phyloP scores from a whole-genome alignment of 2,797 vertebrate genomes.

The Triplophysa bombifrons region DNA sequence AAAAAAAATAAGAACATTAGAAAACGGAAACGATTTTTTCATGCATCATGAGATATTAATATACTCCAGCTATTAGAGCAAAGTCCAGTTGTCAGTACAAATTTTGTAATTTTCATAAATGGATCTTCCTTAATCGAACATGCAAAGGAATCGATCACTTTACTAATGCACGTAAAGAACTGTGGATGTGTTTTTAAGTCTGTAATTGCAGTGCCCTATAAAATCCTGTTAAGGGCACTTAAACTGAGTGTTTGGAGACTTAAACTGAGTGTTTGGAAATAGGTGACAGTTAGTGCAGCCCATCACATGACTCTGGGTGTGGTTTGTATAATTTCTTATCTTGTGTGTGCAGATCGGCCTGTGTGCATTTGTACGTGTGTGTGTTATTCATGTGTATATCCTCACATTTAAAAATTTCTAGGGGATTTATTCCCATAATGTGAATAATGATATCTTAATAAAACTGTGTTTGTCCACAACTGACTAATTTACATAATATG shows the following conservation, averaged over 20 bases:
- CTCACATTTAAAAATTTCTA: neutral
- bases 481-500: conserved; percentile 1
- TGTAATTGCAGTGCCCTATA: neutral
- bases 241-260: neutral
- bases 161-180: conserved; percentile 28
- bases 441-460: neutral
- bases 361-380: conserved; percentile 7
- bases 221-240: neutral
- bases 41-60: too few relatives aligned
- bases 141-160: conserved; percentile 8
- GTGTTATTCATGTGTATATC: conserved; percentile 9
- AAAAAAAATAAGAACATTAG: too few relatives aligned
- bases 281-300: conserved; percentile 47
- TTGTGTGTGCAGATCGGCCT: conserved; percentile 63
- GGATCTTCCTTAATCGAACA: neutral
- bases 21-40: too few relatives aligned
- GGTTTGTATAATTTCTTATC: conserved; percentile 72
- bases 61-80: neutral
- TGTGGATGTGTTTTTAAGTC: neutral
- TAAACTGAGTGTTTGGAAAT: neutral
- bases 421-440: neutral
- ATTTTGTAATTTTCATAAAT: conserved; percentile 5
- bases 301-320: conserved; percentile 66
- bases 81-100: too few relatives aligned
- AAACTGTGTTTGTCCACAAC: neutral